Evolutionary conservation across 2,888 invertebrate species (phyloP).

Genomic region (Ferrisia virgata): DNA sequence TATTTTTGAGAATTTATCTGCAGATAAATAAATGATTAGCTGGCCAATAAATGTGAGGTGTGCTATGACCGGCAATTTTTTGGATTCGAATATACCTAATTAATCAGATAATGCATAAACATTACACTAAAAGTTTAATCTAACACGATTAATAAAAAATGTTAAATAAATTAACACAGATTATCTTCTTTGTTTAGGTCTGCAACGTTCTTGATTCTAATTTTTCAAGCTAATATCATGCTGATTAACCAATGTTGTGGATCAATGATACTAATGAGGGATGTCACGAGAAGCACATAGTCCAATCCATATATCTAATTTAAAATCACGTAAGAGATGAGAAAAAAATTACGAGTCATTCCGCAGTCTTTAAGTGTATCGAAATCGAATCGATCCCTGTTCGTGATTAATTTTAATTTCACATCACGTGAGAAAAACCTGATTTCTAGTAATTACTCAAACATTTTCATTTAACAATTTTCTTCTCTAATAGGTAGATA

Average conservation of each 20-base stretch:
- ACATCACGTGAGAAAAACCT: background rate
- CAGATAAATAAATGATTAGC: background rate
- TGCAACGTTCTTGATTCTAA: too few relatives aligned
- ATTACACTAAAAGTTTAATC: too few relatives aligned
- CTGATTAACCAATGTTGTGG: too few relatives aligned
- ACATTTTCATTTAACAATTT: background rate
- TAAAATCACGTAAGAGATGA: background rate
- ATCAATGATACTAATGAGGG: too few relatives aligned
- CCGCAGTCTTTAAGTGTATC: too few relatives aligned
- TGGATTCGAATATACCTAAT: too few relatives aligned
- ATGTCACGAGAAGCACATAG: too few relatives aligned
- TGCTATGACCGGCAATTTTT: background rate
- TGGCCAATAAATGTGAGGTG: background rate
- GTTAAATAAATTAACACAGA: too few relatives aligned
- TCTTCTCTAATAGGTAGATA: background rate
- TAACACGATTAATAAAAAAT: too few relatives aligned
- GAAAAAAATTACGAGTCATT: background rate
- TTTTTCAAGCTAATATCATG: too few relatives aligned
- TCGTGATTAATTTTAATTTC: background rate
- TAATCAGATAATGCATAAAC: too few relatives aligned
- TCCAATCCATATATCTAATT: background rate
- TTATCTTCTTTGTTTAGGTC: too few relatives aligned
- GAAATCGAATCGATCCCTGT: background rate
- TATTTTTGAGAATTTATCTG: background rate
- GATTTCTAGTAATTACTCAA: background rate